Evolutionary conservation across 2,797 vertebrate species (phyloP), one percentile per base, ranked within the genome.

Genomic region (Gallinago solitaria): DNA sequence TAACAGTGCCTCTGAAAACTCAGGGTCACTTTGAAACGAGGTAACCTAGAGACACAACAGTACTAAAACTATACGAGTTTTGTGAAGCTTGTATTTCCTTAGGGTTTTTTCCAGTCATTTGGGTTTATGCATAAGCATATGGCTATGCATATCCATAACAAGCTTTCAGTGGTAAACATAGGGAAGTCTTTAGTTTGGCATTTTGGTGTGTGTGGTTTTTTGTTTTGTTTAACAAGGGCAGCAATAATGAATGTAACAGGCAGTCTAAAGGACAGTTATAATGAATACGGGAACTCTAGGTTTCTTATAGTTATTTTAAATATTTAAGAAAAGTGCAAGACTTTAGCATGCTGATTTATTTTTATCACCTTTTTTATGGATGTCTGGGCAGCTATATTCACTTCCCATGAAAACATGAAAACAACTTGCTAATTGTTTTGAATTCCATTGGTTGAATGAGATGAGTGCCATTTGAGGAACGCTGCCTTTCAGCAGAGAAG

Each of bases 11-110:
- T 87, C 41, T 83, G 81, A 96, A 97, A 96, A 79, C 35, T 84
- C 81, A 80, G 65, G 91, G 96, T 97, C 95, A 97, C 95, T 96
- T 97, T 97, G 96, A 95, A 97, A 91, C 82, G 71, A 82, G 41
- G 50, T 76, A 95, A 96, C 79, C 51, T 94, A 79, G 57, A 96
- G 18, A 92, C 71, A 56, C 4, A 79, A 41, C 4, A 77, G 5
- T 28, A 86, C 67, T 60, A 92, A 96, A 89, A 30, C 33, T 89
- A 33, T 64, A 64, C 1, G 3, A 81, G 59, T 39, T 91, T 83
- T 88, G 28, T 76, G 75, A 59, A 57, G 21, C 14, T 87, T 75
- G 28, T 35, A 51, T 89, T 92, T 32, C 89, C 63, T 67, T 60
- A 18, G 48, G 81, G 60, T 60, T 23, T 88, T 53, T 95, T 87